A percentile compares a stretch with the other conserved stretches of the same genome.
Evolutionary conservation across 2,113 vertebrate species (phyloP).

Genomic region (Ptilonorhynchus violaceus): DNA sequence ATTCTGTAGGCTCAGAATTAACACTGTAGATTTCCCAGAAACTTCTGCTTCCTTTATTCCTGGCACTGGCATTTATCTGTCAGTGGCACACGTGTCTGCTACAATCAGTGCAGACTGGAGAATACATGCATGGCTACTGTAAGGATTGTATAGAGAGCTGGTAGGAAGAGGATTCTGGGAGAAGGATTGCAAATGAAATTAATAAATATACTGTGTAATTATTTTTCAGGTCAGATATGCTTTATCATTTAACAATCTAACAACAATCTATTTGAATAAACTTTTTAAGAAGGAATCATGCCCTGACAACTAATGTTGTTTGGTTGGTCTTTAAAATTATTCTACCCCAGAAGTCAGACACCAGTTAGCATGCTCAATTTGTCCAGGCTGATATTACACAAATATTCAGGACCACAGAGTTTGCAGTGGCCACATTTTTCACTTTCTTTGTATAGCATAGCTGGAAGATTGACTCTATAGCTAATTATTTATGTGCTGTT

Average conservation of each 20-base stretch:
- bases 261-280: background rate
- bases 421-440: background rate
- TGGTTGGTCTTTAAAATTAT: background rate
- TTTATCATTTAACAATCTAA: background rate
- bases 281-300: background rate
- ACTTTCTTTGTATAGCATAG: background rate
- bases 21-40: conserved; percentile 57
- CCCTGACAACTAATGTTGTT: background rate
- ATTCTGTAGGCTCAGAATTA: conserved; percentile 66
- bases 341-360: background rate
- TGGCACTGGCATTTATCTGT: conserved; percentile 39
- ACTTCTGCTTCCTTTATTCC: conserved; percentile 61
- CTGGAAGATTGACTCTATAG: background rate
- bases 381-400: background rate
- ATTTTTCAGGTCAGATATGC: background rate
- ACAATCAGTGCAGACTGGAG: conserved; percentile 57
- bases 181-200: background rate
- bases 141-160: background rate
- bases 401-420: background rate
- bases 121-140: conserved; percentile 53
- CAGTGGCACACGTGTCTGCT: conserved; percentile 45
- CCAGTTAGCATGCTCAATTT: background rate
- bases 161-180: background rate
- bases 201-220: background rate
- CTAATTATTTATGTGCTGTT: background rate